These are phyloP conservation scores for Synchiropus splendidus DNA, from an alignment of 2,113 vertebrate species.

Conservation along the genomic window DNA sequence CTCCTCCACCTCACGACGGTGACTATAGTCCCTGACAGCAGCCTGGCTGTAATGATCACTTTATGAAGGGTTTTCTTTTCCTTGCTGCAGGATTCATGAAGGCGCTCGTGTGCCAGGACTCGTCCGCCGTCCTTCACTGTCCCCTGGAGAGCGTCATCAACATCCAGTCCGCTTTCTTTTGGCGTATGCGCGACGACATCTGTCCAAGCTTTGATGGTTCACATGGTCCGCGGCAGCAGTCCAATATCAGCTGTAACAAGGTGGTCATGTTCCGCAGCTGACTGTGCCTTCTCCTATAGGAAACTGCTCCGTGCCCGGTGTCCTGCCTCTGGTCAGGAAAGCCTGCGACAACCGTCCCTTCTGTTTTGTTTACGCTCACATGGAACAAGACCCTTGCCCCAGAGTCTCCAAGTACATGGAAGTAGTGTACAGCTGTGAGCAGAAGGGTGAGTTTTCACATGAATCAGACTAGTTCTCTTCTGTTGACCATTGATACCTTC, in stretches of 20 bases:
- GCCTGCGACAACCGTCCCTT: conserved; percentile 54
- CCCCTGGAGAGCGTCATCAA: conserved; percentile 60
- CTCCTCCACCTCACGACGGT: conserved; percentile 70
- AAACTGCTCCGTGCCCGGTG: conserved; percentile 47
- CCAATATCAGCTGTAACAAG: no score
- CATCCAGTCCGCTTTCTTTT: conserved; percentile 67
- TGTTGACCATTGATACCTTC: conserved; percentile 1
- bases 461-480: neutral
- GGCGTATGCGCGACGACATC: conserved; percentile 46
- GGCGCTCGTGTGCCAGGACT: conserved; percentile 52
- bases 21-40: neutral
- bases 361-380: conserved; percentile 47
- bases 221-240: no score
- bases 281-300: conserved; percentile 26
- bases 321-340: conserved; percentile 46
- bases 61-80: neutral
- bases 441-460: conserved; percentile 52
- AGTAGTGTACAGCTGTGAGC: conserved; percentile 66
- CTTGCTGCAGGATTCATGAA: conserved; percentile 55
- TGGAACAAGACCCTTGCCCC: conserved; percentile 59
- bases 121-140: conserved; percentile 57
- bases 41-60: no score
- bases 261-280: neutral
- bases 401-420: conserved; percentile 62
- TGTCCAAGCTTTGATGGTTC: conserved; percentile 46